Conservation (phyloP, 1,140 invertebrate genomes). For the Nephila pilipes region DNA sequence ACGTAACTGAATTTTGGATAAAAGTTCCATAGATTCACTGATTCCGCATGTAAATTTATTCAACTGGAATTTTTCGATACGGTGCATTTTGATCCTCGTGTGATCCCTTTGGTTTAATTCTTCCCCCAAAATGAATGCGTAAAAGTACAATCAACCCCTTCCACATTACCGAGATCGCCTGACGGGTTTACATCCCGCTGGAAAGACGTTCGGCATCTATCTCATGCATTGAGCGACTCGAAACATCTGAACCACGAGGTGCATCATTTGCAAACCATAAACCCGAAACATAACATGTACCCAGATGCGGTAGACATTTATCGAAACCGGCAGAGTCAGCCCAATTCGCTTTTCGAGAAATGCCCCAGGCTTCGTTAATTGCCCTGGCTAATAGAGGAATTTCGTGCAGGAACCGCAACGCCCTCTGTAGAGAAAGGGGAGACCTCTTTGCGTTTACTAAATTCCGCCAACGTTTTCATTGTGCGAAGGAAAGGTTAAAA, state of each 20-base stretch:
- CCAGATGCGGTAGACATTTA: slow-evolving; percentile 40
- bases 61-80: no score
- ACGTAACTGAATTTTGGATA: no score
- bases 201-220: no score
- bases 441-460: slow-evolving; percentile 7
- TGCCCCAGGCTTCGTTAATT: slow-evolving; percentile 52
- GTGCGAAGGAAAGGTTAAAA: slow-evolving; percentile 46
- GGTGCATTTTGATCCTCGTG: no score
- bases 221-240: neutral
- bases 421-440: slow-evolving; percentile 13
- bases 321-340: slow-evolving; percentile 52
- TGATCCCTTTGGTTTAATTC: no score
- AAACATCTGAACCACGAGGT: neutral
- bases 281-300: slow-evolving; percentile 16
- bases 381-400: slow-evolving; percentile 43
- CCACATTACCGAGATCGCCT: no score
- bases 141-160: no score
- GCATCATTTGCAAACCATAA: slow-evolving; percentile 31
- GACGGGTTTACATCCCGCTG: no score
- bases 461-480: slow-evolving; percentile 62
- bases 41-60: no score
- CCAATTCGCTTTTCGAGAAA: slow-evolving; percentile 37
- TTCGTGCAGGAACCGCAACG: slow-evolving; percentile 47
- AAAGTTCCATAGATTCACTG: no score
- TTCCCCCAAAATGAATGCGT: no score